Conservation (phyloP, 2,113 vertebrate species). For the Triplophysa dalaica region DNA sequence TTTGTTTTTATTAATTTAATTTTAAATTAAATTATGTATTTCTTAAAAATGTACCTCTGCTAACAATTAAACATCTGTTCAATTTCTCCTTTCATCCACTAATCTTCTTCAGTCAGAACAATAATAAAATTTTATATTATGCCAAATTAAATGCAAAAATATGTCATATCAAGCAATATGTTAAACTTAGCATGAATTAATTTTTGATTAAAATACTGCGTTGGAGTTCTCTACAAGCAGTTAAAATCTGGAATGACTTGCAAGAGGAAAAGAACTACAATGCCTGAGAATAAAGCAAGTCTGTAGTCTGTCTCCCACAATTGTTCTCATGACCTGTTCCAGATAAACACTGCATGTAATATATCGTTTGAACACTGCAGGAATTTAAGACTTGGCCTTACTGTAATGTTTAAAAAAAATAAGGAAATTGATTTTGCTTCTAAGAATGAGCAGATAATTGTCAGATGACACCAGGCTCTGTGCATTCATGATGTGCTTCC, state of each 20-base stretch:
- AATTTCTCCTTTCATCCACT: not conserved
- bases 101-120: not conserved
- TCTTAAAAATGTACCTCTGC: not conserved
- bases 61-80: not conserved
- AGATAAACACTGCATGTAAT: not conserved
- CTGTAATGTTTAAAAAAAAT: constrained; percentile 9
- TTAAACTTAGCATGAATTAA: not conserved
- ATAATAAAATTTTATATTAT: not conserved
- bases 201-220: not conserved
- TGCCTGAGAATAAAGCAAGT: constrained; percentile 1
- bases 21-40: too few relatives aligned
- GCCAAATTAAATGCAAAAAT: not conserved
- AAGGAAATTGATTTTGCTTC: not conserved
- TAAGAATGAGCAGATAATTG: not conserved
- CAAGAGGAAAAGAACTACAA: not conserved
- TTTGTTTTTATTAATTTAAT: too few relatives aligned
- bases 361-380: not conserved
- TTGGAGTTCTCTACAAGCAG: not conserved
- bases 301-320: constrained; percentile 13
- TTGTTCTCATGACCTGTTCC: constrained; percentile 16
- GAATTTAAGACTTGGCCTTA: not conserved
- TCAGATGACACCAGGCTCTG: not conserved
- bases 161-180: not conserved
- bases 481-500: not conserved
- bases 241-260: not conserved